phyloP scores from a whole-genome alignment of 2,888 invertebrate genomes.

The Antheraea assamensis region DNA sequence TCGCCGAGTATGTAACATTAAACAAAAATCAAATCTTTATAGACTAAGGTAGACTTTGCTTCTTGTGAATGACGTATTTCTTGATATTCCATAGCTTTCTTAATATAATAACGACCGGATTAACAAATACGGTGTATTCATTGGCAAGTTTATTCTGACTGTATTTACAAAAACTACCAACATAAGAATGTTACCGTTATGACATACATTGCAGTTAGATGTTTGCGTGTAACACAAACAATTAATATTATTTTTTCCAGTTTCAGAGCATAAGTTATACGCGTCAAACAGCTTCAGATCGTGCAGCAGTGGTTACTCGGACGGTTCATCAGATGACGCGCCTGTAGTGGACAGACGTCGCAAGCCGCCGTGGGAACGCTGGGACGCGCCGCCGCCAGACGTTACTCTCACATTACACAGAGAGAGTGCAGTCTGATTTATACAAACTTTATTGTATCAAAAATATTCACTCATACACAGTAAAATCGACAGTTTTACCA shows the following conservation, averaged over 20 bases:
- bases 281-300: constrained; percentile 70
- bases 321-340: constrained; percentile 59
- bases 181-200: too few species aligned
- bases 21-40: too few species aligned
- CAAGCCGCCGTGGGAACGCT: constrained; percentile 60
- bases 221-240: too few species aligned
- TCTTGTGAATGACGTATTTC: too few species aligned
- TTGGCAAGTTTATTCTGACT: too few species aligned
- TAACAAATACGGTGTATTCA: too few species aligned
- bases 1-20: too few species aligned
- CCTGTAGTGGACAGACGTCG: constrained; percentile 57
- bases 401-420: constrained; percentile 70
- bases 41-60: too few species aligned
- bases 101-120: too few species aligned
- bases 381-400: constrained; percentile 71
- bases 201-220: too few species aligned
- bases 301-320: constrained; percentile 72
- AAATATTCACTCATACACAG: neutral
- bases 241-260: neutral
- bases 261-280: constrained; percentile 67
- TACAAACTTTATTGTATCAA: neutral
- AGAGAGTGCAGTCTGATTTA: constrained; percentile 66
- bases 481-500: neutral
- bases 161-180: too few species aligned
- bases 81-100: too few species aligned